Evolutionary conservation across 2,113 vertebrate genomes (phyloP).

Genomic region (Zingel zingel): DNA sequence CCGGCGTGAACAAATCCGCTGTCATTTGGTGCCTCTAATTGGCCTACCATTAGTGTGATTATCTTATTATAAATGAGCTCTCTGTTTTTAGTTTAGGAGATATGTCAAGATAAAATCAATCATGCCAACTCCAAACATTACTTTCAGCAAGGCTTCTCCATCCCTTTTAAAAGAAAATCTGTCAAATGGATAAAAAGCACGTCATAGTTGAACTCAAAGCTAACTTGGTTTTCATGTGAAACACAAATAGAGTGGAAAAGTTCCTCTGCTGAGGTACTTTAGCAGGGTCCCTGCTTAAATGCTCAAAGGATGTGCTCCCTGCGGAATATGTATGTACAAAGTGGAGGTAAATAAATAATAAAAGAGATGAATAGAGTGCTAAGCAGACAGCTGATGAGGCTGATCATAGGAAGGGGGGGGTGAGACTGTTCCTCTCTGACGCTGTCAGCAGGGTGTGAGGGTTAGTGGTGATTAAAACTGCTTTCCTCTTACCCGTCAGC

Average conservation of each 20-base stretch:
- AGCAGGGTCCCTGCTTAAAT: slow-evolving; percentile 50
- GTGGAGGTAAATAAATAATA: slow-evolving; percentile 77
- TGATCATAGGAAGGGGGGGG: slow-evolving; percentile 71
- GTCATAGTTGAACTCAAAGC: slow-evolving; percentile 50
- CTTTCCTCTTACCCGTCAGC: slow-evolving; percentile 76
- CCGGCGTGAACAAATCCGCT: slow-evolving; percentile 22
- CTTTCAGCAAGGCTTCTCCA: slow-evolving; percentile 41
- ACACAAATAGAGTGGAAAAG: slow-evolving; percentile 57
- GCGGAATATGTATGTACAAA: slow-evolving; percentile 70
- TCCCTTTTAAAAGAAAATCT: slow-evolving; percentile 20
- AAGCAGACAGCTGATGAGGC: slow-evolving; percentile 77
- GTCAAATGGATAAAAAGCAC: slow-evolving; percentile 32
- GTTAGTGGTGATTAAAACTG: slow-evolving; percentile 81
- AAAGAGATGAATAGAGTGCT: slow-evolving; percentile 74
- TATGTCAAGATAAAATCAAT: slow-evolving; percentile 50
- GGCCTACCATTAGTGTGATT: slow-evolving; percentile 62
- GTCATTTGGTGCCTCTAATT: slow-evolving; percentile 42
- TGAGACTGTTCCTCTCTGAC: slow-evolving; percentile 65
- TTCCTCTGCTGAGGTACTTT: slow-evolving; percentile 48
- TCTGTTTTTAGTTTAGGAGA: slow-evolving; percentile 36
- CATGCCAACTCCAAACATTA: slow-evolving; percentile 35
- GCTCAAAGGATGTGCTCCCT: slow-evolving; percentile 64
- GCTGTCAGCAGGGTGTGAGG: slow-evolving; percentile 77
- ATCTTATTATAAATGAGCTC: slow-evolving; percentile 41
- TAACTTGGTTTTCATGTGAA: slow-evolving; percentile 36